Percentiles rank a stretch among this genome's conserved stretches.
phyloP scores from a whole-genome alignment of 2,888 invertebrate species.

The Tachystola acroxantha region DNA sequence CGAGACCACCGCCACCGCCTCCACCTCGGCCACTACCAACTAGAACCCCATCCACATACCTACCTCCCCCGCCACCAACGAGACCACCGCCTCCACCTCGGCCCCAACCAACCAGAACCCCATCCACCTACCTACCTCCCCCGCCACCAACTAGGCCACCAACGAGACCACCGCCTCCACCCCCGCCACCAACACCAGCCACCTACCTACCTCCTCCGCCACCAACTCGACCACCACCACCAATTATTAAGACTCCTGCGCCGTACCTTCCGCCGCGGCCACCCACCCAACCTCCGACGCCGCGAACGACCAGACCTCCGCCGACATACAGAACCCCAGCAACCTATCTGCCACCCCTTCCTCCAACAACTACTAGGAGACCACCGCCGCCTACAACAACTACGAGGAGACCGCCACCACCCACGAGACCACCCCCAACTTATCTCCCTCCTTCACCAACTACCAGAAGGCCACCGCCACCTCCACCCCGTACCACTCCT shows the following conservation, averaged over 20 bases:
- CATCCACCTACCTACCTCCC: slow-evolving; percentile 2
- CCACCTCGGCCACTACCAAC: slow-evolving; percentile 4
- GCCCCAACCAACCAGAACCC: slow-evolving; percentile 10
- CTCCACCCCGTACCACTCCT: no score
- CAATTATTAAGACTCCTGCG: slow-evolving; percentile 2
- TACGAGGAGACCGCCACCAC: slow-evolving; percentile 9
- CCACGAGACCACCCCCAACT: slow-evolving; percentile 1
- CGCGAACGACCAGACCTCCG: slow-evolving; percentile 8
- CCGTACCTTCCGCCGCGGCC: slow-evolving; percentile 11
- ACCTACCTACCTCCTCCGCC: slow-evolving; percentile 6
- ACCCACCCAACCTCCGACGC: slow-evolving; percentile 9
- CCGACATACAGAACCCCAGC: slow-evolving; percentile 15
- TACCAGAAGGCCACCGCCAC: slow-evolving; percentile 9
- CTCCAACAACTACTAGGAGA: slow-evolving; percentile 11
- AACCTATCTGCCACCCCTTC: slow-evolving; percentile 9
- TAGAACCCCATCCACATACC: slow-evolving; percentile 9
- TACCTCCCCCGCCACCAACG: slow-evolving; percentile 19
- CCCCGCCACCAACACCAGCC: slow-evolving; percentile 10
- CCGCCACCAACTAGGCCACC: slow-evolving; percentile 14
- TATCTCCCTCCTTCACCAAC: slow-evolving; percentile 5
- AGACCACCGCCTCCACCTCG: slow-evolving; percentile 10
- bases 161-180: slow-evolving; percentile 10
- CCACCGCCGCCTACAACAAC: slow-evolving; percentile 12
- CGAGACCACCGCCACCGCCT: slow-evolving; percentile 9
- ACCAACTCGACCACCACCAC: slow-evolving; percentile 12